Evolutionary conservation across 1,140 invertebrate species (phyloP).

Genomic region (Globodera ellingtonae): DNA sequence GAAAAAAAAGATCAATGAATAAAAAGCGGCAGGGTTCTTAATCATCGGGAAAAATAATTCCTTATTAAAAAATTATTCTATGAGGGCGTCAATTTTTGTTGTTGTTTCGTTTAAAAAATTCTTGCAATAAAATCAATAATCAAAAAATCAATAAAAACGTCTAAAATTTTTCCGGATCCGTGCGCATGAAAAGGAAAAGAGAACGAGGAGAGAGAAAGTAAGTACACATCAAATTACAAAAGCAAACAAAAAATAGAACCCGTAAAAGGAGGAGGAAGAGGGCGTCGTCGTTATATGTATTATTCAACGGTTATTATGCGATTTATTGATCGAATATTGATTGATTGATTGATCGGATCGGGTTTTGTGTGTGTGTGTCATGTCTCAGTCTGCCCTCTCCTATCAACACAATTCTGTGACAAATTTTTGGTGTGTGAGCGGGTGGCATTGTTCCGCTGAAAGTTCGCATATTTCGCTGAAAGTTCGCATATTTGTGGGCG

Average conservation of each 20-base stretch:
- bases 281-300: too few species aligned
- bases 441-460: neutral
- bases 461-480: conserved; percentile 9
- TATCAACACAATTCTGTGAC: neutral
- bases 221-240: neutral
- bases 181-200: too few species aligned
- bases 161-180: neutral
- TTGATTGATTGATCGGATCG: neutral
- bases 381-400: conserved; percentile 7
- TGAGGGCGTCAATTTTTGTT: neutral
- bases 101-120: neutral
- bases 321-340: neutral
- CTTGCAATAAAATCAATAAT: neutral
- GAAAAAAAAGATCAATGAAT: too few species aligned
- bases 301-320: too few species aligned
- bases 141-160: too few species aligned
- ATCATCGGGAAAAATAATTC: too few species aligned
- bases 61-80: too few species aligned
- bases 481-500: conserved; percentile 3
- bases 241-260: neutral
- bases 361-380: neutral
- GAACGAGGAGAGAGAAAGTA: too few species aligned
- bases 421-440: neutral
- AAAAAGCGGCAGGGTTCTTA: too few species aligned
- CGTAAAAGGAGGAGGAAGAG: too few species aligned